phyloP scores from a whole-genome alignment of 2,113 vertebrate species.

The Clarias magur region DNA sequence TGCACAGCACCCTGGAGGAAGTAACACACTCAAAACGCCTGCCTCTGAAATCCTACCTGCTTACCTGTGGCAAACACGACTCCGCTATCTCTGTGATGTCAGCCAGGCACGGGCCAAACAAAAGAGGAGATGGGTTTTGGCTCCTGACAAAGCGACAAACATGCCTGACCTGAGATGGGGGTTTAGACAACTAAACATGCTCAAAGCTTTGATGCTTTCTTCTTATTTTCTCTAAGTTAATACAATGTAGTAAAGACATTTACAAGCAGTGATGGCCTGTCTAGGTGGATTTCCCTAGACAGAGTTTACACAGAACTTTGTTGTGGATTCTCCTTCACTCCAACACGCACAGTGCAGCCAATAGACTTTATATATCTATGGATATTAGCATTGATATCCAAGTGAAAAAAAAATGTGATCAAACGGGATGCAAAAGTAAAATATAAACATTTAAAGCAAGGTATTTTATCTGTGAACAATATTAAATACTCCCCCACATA shows the following conservation, averaged over 20 bases:
- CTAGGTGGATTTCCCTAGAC: background rate
- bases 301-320: background rate
- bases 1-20: background rate
- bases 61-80: background rate
- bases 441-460: background rate
- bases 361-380: background rate
- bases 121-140: background rate
- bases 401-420: background rate
- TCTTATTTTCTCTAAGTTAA: background rate
- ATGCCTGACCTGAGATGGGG: background rate
- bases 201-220: background rate
- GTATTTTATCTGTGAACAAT: background rate
- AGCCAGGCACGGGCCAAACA: background rate
- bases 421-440: background rate
- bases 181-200: background rate
- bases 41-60: slow-evolving; percentile 9
- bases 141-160: background rate
- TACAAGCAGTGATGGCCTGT: background rate
- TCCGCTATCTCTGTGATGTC: background rate
- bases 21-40: slow-evolving; percentile 1
- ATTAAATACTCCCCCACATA: background rate
- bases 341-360: background rate
- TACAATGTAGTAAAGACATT: background rate
- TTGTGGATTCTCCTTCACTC: background rate
- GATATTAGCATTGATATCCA: background rate